Conservation (phyloP, 2,888 invertebrate species). For the Tyria jacobaeae region DNA sequence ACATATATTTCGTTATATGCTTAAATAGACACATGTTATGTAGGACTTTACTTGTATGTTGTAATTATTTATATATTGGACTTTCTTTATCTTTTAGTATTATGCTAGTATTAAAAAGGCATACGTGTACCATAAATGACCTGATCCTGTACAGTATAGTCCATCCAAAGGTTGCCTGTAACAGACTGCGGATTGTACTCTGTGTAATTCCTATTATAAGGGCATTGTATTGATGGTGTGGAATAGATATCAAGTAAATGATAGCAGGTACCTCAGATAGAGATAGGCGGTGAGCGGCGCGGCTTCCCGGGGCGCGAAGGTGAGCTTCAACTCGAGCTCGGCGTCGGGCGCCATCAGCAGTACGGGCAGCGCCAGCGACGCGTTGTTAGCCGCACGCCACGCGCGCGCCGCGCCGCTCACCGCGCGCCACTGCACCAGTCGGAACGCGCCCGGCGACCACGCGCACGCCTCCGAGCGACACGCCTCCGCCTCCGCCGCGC, state of each 20-base stretch:
- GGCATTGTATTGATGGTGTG: neutral
- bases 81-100: too few species aligned
- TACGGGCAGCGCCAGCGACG: conserved; percentile 43
- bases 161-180: too few species aligned
- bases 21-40: too few species aligned
- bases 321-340: conserved; percentile 77
- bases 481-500: conserved; percentile 29
- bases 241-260: too few species aligned
- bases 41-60: too few species aligned
- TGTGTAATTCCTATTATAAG: too few species aligned
- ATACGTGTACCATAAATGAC: too few species aligned
- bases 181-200: too few species aligned
- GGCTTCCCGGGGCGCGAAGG: conserved; percentile 77
- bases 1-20: too few species aligned
- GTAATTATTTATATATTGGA: too few species aligned
- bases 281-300: conserved; percentile 80
- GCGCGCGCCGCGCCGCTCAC: conserved; percentile 34
- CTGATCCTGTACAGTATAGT: too few species aligned
- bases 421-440: conserved; percentile 61
- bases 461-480: conserved; percentile 35
- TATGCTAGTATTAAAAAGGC: too few species aligned
- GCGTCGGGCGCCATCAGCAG: conserved; percentile 87
- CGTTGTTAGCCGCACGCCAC: conserved; percentile 19
- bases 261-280: conserved; percentile 78
- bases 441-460: conserved; percentile 57